Evolutionary conservation across 2,113 vertebrate species (phyloP).

Genomic region (Lagopus leucura): DNA sequence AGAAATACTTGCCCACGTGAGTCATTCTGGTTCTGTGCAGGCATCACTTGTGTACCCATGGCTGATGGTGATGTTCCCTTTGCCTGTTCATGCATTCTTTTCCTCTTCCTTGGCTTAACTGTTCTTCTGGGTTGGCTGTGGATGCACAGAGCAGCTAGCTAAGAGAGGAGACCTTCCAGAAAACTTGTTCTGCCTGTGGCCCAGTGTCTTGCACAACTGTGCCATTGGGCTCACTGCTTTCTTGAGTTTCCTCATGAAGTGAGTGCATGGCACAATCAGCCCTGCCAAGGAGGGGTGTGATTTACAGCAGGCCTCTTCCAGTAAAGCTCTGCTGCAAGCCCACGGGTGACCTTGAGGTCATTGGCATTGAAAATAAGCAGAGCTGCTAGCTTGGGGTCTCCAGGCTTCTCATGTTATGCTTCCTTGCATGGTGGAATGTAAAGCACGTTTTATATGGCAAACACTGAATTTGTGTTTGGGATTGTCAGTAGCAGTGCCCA

Average conservation of each 20-base stretch:
- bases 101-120: neutral
- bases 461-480: neutral
- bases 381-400: neutral
- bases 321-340: neutral
- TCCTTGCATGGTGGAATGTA: neutral
- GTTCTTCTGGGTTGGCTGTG: neutral
- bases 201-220: neutral
- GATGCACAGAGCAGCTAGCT: neutral
- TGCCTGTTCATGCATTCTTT: accelerated
- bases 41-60: neutral
- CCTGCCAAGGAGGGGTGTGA: neutral
- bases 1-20: neutral
- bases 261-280: neutral
- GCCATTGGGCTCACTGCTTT: neutral
- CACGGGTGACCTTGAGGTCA: neutral
- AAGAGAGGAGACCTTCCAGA: neutral
- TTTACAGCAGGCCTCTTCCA: neutral
- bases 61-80: neutral
- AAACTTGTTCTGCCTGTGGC: neutral
- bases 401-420: neutral
- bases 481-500: neutral
- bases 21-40: too few species aligned
- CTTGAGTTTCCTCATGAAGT: neutral
- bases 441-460: neutral
- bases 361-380: neutral